Conservation (phyloP, 2,888 invertebrate genomes). For the Argyra leucocephala region DNA sequence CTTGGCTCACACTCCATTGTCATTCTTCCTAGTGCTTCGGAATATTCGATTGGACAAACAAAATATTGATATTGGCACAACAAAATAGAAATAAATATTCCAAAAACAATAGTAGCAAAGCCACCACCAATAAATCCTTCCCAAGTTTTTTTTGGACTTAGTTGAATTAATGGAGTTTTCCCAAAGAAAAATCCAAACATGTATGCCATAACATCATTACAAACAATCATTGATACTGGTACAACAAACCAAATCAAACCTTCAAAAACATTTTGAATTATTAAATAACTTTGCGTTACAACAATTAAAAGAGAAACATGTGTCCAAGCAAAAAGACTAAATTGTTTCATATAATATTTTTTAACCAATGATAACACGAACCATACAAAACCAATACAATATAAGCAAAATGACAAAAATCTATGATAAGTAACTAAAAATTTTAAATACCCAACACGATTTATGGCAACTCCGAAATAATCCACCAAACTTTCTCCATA, state of each 20-base stretch:
- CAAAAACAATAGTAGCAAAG: conserved; percentile 86
- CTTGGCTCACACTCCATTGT: conserved; percentile 92
- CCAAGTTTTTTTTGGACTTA: conserved; percentile 99
- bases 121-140: conserved; percentile 99
- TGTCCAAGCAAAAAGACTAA: conserved; percentile 99
- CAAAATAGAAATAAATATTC: conserved; percentile 73
- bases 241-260: conserved; percentile 93
- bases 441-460: conserved; percentile 79
- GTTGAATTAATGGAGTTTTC: conserved; percentile 93
- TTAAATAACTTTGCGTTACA: conserved; percentile 96
- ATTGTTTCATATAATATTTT: conserved; percentile 98
- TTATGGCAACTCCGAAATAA: conserved; percentile 90
- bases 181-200: conserved; percentile 99
- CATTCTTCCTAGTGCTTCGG: conserved; percentile 78
- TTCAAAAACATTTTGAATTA: conserved; percentile 98
- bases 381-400: conserved; percentile 95
- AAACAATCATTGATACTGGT: conserved; percentile 99
- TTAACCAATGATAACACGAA: conserved; percentile 97
- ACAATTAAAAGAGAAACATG: conserved; percentile 98
- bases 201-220: conserved; percentile 99
- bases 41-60: conserved; percentile 95
- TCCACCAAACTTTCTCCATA: conserved; percentile 98
- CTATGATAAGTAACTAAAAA: conserved; percentile 94
- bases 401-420: conserved; percentile 93
- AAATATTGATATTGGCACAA: conserved; percentile 91